Evolutionary conservation across 2,888 invertebrate species (phyloP), one percentile per base, ranked within the genome.

Genomic region (Phrixothrix hirtus): DNA sequence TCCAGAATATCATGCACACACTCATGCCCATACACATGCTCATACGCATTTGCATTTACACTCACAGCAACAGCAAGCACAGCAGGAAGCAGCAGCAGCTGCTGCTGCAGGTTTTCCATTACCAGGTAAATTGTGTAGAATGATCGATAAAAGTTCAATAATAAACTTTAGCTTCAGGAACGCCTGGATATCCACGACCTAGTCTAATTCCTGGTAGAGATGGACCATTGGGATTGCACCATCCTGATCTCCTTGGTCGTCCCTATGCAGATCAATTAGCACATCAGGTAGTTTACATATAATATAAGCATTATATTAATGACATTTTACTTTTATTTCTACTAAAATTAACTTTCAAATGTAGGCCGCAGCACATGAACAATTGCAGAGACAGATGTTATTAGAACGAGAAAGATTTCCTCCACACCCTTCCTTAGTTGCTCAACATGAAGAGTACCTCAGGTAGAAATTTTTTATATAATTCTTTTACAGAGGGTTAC

Each of bases 1-100:
- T 66, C 88, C 88, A 38, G 92, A 92, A 79, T 92, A 90, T 79
- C 93, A 93, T 78, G 91, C 92, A 71, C 93, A 94, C 79, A 91
- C 92, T 64, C 93, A 93, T 77, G 91, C 92, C 67, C 92, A 92
- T 79, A 90, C 91, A 63, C 92, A 92, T 77, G 89, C 93, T 71
- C 93, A 94, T 80, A 89, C 92, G 68, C 91, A 91, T 80, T 86
- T 89, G 64, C 91, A 91, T 79, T 83, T 90, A 65, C 89, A 90
- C 79, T 81, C 86, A 63, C 87, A 83, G 74, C 88, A 88, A 69
- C 87, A 87, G 58, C 86, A 86, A 75, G 87, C 87, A 72, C 88
- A 87, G 76, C 88, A 87, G 76, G 89, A 88, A 75, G 73, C 75
- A 10, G 75, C 75, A 0, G 72, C 73, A 1, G 73, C 74, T 14